Percentiles rank a stretch among this genome's conserved stretches.
Conservation (phyloP, 2,113 vertebrate species). For the Donacobius atricapilla region DNA sequence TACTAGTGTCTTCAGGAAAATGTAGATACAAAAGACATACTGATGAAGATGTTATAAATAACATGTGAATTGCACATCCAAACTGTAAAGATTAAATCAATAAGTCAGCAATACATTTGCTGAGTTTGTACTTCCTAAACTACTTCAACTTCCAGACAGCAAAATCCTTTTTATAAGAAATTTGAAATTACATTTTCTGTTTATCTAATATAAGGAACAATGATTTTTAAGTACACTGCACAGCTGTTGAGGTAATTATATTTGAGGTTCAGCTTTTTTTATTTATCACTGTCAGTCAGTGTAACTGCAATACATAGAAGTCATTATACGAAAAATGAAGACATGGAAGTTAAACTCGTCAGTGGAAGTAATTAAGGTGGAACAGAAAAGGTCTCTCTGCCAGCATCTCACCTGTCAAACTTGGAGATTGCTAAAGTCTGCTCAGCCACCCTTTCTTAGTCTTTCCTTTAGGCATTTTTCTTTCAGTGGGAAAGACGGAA, state of each 20-base stretch:
- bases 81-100: background rate
- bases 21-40: background rate
- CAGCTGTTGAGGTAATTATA: background rate
- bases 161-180: background rate
- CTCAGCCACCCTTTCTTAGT: background rate
- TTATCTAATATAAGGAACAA: background rate
- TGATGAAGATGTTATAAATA: background rate
- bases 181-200: background rate
- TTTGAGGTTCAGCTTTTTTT: background rate
- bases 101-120: background rate
- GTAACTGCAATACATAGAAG: background rate
- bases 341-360: background rate
- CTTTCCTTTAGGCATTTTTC: background rate
- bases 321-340: background rate
- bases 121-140: background rate
- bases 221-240: background rate
- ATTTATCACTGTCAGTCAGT: background rate
- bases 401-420: background rate
- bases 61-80: fast-evolving
- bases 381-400: background rate
- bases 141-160: background rate
- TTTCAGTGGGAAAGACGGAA: background rate
- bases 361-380: background rate
- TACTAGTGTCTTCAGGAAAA: background rate
- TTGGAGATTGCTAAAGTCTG: background rate